phyloP scores from a whole-genome alignment of 2,113 vertebrate species.

The Trematomus loennbergii region DNA sequence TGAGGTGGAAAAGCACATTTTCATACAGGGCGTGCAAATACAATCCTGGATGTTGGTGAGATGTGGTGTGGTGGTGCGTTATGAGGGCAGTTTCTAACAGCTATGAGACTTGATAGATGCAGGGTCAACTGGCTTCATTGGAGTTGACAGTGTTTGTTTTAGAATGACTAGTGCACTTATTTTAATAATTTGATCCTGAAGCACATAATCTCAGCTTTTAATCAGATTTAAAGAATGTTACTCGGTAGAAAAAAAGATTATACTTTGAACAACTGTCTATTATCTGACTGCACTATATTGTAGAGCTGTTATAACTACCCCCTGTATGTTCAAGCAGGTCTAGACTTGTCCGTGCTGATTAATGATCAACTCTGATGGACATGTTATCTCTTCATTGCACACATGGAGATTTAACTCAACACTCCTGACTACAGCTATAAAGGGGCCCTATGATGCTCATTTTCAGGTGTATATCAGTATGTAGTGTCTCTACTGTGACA shows the following conservation, averaged over 20 bases:
- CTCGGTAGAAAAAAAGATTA: not conserved
- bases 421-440: not conserved
- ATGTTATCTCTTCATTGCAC: conserved; percentile 29
- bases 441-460: no score
- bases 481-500: no score
- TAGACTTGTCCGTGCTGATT: conserved; percentile 62
- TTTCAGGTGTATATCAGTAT: no score
- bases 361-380: conserved; percentile 59
- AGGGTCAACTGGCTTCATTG: not conserved
- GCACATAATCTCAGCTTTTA: conserved; percentile 7
- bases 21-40: conserved; percentile 46
- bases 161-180: conserved; percentile 4
- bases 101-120: not conserved
- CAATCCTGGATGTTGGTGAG: conserved; percentile 45
- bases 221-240: not conserved
- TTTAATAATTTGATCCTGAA: conserved; percentile 16
- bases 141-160: conserved; percentile 20
- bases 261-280: not conserved
- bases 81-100: conserved; percentile 12
- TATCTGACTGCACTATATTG: not conserved
- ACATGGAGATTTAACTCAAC: not conserved
- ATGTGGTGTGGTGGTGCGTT: conserved; percentile 4
- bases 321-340: conserved; percentile 52
- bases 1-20: conserved; percentile 79
- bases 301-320: not conserved